A percentile compares a stretch with the other conserved stretches of the same genome.
Conservation (phyloP, 2,797 vertebrate species). For the Remorina albescens region DNA sequence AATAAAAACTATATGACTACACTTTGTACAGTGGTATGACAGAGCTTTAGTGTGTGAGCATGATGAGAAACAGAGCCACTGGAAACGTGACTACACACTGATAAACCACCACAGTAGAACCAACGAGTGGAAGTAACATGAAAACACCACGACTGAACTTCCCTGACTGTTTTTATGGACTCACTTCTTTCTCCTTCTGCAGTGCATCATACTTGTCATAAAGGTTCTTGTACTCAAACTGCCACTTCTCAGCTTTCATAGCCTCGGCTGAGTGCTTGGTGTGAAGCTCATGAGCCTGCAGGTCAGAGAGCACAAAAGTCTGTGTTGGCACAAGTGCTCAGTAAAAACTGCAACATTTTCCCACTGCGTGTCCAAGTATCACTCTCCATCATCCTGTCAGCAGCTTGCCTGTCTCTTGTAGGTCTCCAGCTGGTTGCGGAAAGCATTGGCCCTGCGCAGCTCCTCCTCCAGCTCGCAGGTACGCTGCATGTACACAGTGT, state of each 20-base stretch:
- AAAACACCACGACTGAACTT: background rate
- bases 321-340: conserved; percentile 9
- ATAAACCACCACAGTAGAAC: conserved; percentile 1
- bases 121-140: background rate
- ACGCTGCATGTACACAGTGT: conserved; percentile 90
- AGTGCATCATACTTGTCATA: conserved; percentile 89
- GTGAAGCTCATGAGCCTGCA: conserved; percentile 91
- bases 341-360: conserved; percentile 21
- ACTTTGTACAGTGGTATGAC: too few species aligned
- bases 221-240: conserved; percentile 92
- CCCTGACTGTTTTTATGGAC: background rate
- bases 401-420: conserved; percentile 89
- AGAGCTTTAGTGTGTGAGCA: background rate
- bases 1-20: conserved; percentile 1
- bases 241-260: conserved; percentile 93
- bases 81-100: background rate
- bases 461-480: conserved; percentile 95
- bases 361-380: conserved; percentile 34
- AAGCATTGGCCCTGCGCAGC: conserved; percentile 87
- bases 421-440: conserved; percentile 89
- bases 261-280: conserved; percentile 88
- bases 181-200: conserved; percentile 92
- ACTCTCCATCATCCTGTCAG: background rate
- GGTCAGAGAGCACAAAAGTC: conserved; percentile 56
- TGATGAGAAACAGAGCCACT: background rate